Evolutionary conservation across 1,140 invertebrate species (phyloP).

Genomic region (Drosophila nigrodunni): DNA sequence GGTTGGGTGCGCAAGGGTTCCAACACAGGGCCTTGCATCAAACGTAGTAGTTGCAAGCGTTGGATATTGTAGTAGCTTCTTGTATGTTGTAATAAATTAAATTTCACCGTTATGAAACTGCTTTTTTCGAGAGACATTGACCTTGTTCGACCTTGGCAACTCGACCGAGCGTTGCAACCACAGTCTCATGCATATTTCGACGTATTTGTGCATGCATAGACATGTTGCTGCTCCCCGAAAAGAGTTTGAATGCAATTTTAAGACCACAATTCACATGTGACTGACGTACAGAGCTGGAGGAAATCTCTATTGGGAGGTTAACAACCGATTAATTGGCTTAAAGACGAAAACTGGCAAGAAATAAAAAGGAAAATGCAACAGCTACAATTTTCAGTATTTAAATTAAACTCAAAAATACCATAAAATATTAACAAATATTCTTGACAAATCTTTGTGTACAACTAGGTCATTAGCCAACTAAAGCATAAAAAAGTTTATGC

Average conservation of each 20-base stretch:
- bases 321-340: slow-evolving; percentile 56
- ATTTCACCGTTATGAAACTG: slow-evolving; percentile 14
- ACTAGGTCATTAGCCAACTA: too few species aligned
- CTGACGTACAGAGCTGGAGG: slow-evolving; percentile 35
- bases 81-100: neutral
- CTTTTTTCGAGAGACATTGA: slow-evolving; percentile 9
- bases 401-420: too few species aligned
- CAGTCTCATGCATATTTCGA: slow-evolving; percentile 10
- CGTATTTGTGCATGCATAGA: slow-evolving; percentile 12
- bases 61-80: slow-evolving; percentile 28
- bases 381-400: slow-evolving; percentile 3
- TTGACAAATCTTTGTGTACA: too few species aligned
- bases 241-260: slow-evolving; percentile 33
- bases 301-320: slow-evolving; percentile 47
- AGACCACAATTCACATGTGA: slow-evolving; percentile 62
- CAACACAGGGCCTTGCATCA: slow-evolving; percentile 37
- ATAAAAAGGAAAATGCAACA: slow-evolving; percentile 33
- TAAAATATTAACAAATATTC: too few species aligned
- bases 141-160: slow-evolving; percentile 45
- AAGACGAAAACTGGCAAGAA: too few species aligned
- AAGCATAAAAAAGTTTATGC: too few species aligned
- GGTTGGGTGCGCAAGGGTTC: slow-evolving; percentile 35
- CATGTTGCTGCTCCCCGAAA: slow-evolving; percentile 14
- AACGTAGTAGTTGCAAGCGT: slow-evolving; percentile 12
- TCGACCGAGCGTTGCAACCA: slow-evolving; percentile 31